Evolutionary conservation across 2,888 invertebrate species (phyloP).

Genomic region (Conomelus anceps): DNA sequence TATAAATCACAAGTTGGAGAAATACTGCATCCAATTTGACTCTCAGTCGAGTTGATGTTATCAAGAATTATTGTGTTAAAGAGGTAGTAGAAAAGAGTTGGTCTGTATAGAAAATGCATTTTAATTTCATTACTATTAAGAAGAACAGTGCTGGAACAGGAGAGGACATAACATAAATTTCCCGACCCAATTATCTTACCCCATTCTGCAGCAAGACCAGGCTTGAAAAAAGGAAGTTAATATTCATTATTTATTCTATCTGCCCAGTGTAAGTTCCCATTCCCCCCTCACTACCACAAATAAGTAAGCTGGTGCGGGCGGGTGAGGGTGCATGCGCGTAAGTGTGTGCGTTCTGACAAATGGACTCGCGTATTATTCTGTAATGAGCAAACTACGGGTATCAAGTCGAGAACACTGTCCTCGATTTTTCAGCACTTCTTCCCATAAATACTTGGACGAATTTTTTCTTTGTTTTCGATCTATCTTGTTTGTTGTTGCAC

Average conservation of each 20-base stretch:
- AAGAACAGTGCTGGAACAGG: neutral
- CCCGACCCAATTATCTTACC: neutral
- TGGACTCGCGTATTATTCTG: neutral
- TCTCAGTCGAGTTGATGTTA: neutral
- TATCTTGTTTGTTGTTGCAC: neutral
- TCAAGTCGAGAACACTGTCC: neutral
- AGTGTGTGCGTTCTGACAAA: neutral
- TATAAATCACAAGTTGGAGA: neutral
- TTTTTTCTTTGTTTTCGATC: neutral
- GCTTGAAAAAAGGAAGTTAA: neutral
- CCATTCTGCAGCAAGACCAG: neutral
- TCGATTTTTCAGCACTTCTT: neutral
- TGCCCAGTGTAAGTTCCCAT: neutral
- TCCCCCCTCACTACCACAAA: too few species aligned
- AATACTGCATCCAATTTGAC: neutral
- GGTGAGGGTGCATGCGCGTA: neutral
- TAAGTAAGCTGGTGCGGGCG: neutral
- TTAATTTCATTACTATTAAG: neutral
- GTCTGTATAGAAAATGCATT: neutral
- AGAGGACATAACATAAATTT: neutral
- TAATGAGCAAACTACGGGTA: neutral
- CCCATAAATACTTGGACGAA: neutral
- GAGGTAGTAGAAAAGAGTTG: neutral
- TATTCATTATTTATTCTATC: neutral
- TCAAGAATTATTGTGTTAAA: neutral